A percentile compares a stretch with the other conserved stretches of the same genome.
Conservation (phyloP, 2,797 vertebrate species). For the Falco peregrinus region DNA sequence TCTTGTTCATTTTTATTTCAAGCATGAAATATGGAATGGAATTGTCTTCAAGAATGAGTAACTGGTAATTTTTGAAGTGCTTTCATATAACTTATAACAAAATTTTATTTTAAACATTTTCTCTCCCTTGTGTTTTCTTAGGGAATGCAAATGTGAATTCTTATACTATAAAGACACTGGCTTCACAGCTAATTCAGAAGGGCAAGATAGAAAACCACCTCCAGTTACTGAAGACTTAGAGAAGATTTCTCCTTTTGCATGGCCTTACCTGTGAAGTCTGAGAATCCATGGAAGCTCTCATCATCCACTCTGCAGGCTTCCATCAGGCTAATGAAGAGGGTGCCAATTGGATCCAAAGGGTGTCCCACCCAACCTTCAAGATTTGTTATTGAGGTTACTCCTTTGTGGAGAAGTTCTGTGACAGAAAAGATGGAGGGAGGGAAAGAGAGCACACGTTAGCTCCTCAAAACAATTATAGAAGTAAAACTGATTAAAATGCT, state of each 20-base stretch:
- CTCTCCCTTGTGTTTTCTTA: background rate
- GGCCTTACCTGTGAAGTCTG: conserved; percentile 87
- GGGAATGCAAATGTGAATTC: background rate
- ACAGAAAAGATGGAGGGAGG: background rate
- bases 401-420: conserved; percentile 91
- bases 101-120: background rate
- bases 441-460: background rate
- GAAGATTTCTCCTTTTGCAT: background rate
- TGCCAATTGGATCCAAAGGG: conserved; percentile 94
- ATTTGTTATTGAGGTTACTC: conserved; percentile 91
- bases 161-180: background rate
- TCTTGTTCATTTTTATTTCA: background rate
- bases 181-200: background rate
- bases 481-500: background rate
- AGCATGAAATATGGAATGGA: background rate
- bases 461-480: background rate
- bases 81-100: background rate
- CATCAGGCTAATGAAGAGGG: conserved; percentile 93
- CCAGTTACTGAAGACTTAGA: background rate
- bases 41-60: conserved; percentile 1
- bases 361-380: conserved; percentile 98
- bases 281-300: conserved; percentile 81
- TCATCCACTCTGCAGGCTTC: conserved; percentile 88
- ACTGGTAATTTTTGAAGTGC: background rate
- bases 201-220: background rate